phyloP scores from a whole-genome alignment of 2,113 vertebrate species.

The Scomber colias region DNA sequence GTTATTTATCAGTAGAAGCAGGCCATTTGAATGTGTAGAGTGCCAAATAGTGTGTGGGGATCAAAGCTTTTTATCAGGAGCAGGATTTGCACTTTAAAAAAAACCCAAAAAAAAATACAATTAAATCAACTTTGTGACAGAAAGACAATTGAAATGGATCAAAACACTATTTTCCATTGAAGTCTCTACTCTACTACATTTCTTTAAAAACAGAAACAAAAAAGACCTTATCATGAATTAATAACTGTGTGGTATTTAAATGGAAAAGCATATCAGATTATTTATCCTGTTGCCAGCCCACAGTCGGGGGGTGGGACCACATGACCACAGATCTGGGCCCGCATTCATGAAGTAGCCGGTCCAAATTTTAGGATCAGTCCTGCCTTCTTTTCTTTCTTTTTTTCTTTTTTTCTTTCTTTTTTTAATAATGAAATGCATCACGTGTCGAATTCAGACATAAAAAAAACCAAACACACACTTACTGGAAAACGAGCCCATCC shows the following conservation, averaged over 20 bases:
- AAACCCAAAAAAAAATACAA: neutral
- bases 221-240: neutral
- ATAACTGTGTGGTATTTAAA: neutral
- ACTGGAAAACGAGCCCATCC: slow-evolving; percentile 17
- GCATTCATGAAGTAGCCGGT: neutral
- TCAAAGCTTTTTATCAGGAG: slow-evolving; percentile 56
- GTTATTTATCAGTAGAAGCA: slow-evolving; percentile 20
- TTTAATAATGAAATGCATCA: neutral
- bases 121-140: neutral
- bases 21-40: slow-evolving; percentile 33
- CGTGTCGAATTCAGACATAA: neutral
- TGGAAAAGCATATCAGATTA: neutral
- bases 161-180: neutral
- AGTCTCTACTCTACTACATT: neutral
- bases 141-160: neutral
- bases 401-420: too few relatives aligned
- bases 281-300: neutral
- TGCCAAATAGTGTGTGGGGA: slow-evolving; percentile 69
- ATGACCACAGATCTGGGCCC: neutral
- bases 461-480: neutral
- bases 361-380: neutral
- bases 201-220: neutral
- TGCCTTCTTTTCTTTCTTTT: neutral
- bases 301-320: too few relatives aligned
- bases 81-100: slow-evolving; percentile 45